Evolutionary conservation across 2,888 invertebrate genomes (phyloP), one percentile per base, ranked within the genome.

Genomic region (Drosophila algonquin): DNA sequence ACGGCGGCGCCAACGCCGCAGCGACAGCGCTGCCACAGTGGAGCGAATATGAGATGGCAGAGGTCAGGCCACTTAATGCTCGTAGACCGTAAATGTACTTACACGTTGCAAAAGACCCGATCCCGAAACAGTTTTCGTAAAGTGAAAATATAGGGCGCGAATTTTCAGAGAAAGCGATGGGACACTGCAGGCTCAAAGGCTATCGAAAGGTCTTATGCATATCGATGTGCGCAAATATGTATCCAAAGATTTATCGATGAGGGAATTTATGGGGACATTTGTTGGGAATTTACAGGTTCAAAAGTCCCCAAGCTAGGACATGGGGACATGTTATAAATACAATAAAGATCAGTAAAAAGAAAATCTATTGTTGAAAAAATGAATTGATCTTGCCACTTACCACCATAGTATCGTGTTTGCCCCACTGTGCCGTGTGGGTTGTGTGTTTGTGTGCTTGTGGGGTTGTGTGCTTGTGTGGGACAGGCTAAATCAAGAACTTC

Each of bases 401-500:
- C 27, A 7, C 7, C 27, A 27, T 30, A 2, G 30, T 8, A 30
- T 30, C 7, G 8, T 8, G 8, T 30, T 1, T 3, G 3, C 1
- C 0, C 65, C 79, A 80, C 59, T 68, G 75, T 82, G 35, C 60
- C n/a, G 24, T 35, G 50, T 30, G 48, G 9, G 9, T 16, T 14
- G 63, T 30, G 30, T 56, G 27, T 7, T 2, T 27, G 27, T 27
- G 27, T 8, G 27, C 0, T 8, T 30, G 30, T 8, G 2, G 2
- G 30, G 2, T 7, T 30, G 59, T 8, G 2, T 2, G 30, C 0
- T 7, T 30, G 59, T 45, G 65, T 53, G 52, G 59, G 65, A 55
- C 30, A 45, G 48, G 27, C 63, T 55, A 44, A 77, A 68, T 78
- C 63, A 74, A 81, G 80, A 85, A 84, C 85, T 78, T 87, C 75